Percentiles rank a stretch among this genome's conserved stretches.
Conservation (phyloP, 1,140 invertebrate species). For the Rhagoletis zephyria region DNA sequence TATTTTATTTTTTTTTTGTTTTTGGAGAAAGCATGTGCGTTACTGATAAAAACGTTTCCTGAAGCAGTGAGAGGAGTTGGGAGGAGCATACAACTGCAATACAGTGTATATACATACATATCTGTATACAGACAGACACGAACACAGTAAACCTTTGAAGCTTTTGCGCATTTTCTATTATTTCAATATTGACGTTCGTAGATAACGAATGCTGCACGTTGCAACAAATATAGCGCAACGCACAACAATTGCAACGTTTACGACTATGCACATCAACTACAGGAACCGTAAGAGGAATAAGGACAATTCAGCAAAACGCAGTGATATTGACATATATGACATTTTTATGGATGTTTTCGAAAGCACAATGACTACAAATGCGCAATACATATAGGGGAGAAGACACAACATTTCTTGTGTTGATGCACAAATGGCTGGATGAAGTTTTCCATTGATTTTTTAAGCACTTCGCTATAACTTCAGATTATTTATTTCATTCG, state of each 20-base stretch:
- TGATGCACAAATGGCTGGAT: no score
- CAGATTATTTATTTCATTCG: no score
- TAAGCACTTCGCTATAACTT: no score
- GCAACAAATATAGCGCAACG: constrained; percentile 31
- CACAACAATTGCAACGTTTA: neutral
- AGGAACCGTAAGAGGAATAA: neutral
- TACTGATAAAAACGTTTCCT: constrained; percentile 32
- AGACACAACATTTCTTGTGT: no score
- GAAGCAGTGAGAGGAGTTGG: neutral
- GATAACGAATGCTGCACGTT: constrained; percentile 44
- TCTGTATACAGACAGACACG: neutral
- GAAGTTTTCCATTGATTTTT: no score
- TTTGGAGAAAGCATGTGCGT: constrained; percentile 1
- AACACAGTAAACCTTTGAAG: neutral
- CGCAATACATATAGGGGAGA: no score
- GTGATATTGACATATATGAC: constrained; percentile 31
- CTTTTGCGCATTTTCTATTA: constrained; percentile 30
- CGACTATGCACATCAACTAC: neutral
- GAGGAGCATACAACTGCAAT: neutral
- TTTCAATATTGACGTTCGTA: neutral
- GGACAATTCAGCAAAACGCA: neutral
- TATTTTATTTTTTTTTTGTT: neutral
- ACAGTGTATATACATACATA: neutral
- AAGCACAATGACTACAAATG: neutral
- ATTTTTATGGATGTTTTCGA: constrained; percentile 24